Conservation (phyloP, 1,140 invertebrate species). For the Asobara japonica region DNA sequence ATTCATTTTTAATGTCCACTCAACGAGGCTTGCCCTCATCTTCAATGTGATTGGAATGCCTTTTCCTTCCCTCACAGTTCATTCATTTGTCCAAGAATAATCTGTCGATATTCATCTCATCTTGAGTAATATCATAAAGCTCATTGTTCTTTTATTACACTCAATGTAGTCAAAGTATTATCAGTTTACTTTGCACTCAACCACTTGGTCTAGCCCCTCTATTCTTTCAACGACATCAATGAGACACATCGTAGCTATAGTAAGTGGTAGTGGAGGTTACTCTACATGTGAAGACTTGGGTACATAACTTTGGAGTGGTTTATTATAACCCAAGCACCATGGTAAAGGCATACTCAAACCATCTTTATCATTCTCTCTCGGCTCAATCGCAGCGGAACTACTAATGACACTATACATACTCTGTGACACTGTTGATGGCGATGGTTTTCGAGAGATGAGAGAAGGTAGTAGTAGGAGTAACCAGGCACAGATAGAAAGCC, state of each 20-base stretch:
- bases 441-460: constrained; percentile 8
- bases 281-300: not conserved
- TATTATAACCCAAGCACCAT: constrained; percentile 11
- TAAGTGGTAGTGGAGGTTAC: constrained; percentile 30
- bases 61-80: not conserved
- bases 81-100: constrained; percentile 2
- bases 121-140: not conserved
- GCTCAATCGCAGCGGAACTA: constrained; percentile 6
- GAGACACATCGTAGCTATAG: constrained; percentile 39
- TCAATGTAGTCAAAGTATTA: constrained; percentile 13
- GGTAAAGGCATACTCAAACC: constrained; percentile 3
- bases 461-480: not conserved
- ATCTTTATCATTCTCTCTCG: constrained; percentile 9
- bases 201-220: constrained; percentile 35
- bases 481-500: constrained; percentile 41
- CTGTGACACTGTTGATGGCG: constrained; percentile 9
- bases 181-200: constrained; percentile 46
- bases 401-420: constrained; percentile 21
- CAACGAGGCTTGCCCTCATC: not conserved
- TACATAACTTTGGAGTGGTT: constrained; percentile 13
- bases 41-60: too few species aligned
- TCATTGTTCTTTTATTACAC: constrained; percentile 9
- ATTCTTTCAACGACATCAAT: constrained; percentile 46
- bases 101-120: constrained; percentile 9
- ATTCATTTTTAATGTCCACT: constrained; percentile 10